phyloP scores from a whole-genome alignment of 2,113 vertebrate genomes.

The Felis chaus region DNA sequence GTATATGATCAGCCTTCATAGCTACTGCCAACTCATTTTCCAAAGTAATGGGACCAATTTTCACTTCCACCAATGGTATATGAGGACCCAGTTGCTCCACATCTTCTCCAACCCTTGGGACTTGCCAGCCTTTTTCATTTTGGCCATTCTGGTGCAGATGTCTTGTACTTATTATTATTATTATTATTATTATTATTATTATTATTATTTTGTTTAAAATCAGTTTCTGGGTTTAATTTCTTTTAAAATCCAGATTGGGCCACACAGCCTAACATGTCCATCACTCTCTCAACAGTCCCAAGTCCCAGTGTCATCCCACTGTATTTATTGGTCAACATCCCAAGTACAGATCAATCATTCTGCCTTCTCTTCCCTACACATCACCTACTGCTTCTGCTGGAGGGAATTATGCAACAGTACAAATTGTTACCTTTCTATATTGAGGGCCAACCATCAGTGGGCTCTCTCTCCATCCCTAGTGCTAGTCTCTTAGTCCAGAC shows the following conservation, averaged over 20 bases:
- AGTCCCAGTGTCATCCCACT: neutral
- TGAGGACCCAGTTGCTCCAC: neutral
- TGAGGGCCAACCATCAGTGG: neutral
- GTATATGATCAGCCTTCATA: neutral
- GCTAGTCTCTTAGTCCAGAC: neutral
- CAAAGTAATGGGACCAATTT: neutral
- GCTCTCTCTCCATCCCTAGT: neutral
- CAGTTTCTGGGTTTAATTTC: neutral
- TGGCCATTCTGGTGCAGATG: neutral
- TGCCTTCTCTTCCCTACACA: neutral
- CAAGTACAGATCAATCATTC: neutral
- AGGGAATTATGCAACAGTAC: neutral
- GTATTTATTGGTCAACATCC: neutral
- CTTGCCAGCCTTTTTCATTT: neutral
- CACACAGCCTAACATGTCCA: neutral
- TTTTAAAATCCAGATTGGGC: neutral
- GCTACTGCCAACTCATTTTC: neutral
- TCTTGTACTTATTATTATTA: neutral
- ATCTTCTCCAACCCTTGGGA: neutral
- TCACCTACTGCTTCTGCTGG: neutral
- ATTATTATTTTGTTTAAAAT: neutral
- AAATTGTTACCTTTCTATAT: neutral
- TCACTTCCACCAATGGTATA: neutral
- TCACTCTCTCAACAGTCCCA: neutral
- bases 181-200: no score